Base-by-base conservation (phyloP, 2,113 vertebrate genomes). In the Cariama cristata region DNA sequence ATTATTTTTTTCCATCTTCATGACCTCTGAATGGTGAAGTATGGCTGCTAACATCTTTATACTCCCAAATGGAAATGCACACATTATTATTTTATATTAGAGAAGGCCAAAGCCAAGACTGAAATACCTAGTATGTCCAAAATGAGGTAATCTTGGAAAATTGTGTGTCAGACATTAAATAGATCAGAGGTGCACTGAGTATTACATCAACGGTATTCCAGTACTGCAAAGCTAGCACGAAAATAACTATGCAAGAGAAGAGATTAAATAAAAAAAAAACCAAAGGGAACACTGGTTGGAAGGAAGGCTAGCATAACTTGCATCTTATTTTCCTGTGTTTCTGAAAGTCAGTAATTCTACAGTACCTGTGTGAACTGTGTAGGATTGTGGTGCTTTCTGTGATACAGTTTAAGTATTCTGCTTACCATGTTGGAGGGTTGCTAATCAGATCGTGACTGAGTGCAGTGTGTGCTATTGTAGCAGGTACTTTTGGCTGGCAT, bases 231-330 rank as follows among this genome's bases (percentile, higher is more conserved):
- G 27, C 44, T 83, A 47, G 53, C 20, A 55, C 73, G 67, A 72
- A 71, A 86, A 60, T 23, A 71, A 13, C 42, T 63, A 7, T 38
- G 19, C 47, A 77, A 75, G 8, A 81, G 52, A 75, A 33, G 33
- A 91, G 21, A 58, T 12, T 11, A 22, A 32, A 15, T n/a, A 11
- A 20, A 28, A 53, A 58, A 58, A 40, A 32, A 53, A 21, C 27
- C 20, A 32, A 38, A 35, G 38, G 4, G 30, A 84, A 32, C 1
- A 0, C 9, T 45, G 22, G 1, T 7, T n/a, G 30, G 28, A 23
- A 62, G 5, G 28, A 74, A 38, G 18, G n/a, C 50, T 18, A 17
- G 17, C 6, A 32, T 47, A 44, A 9, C 21, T 79, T 72, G 49
- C 45, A 76, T 58, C 16, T 63, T 32, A n/a, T 58, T 90, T 80